Evolutionary conservation across 2,797 vertebrate species (phyloP).

Genomic region (Monodelphis domestica): DNA sequence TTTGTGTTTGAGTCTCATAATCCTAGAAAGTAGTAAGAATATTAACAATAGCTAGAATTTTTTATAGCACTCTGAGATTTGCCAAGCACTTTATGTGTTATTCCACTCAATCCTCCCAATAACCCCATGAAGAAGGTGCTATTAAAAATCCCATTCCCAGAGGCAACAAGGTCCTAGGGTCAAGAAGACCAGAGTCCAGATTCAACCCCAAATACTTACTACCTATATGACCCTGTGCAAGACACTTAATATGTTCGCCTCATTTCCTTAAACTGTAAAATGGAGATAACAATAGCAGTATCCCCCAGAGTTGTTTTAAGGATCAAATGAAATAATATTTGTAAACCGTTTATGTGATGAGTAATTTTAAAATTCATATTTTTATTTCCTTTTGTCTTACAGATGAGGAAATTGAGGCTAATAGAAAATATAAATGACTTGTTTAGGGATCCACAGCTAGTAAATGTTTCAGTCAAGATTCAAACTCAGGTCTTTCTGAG

Average conservation of each 20-base stretch:
- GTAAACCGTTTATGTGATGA: neutral
- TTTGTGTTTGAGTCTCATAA: neutral
- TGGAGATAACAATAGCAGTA: neutral
- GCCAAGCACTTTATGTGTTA: neutral
- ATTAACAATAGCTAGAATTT: neutral
- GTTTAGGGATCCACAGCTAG: constrained; percentile 11
- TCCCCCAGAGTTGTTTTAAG: too few species aligned
- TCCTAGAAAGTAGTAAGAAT: neutral
- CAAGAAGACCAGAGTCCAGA: neutral
- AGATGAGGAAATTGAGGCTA: neutral
- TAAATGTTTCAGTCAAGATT: neutral
- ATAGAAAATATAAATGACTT: neutral
- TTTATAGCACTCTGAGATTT: neutral
- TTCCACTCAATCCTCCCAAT: constrained; percentile 8
- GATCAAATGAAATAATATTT: neutral
- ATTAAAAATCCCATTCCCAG: constrained; percentile 1
- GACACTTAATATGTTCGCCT: neutral
- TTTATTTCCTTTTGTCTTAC: neutral
- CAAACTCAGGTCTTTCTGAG: neutral
- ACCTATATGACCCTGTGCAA: neutral
- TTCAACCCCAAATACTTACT: neutral
- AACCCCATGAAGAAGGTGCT: neutral
- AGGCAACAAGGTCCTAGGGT: neutral
- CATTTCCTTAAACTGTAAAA: constrained; percentile 3
- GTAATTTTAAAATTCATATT: neutral